A percentile compares a stretch with the other conserved stretches of the same genome.
These are phyloP conservation scores for Cirrhinus mrigala DNA, from an alignment of 2,797 vertebrate genomes.

Conservation along the genomic window DNA sequence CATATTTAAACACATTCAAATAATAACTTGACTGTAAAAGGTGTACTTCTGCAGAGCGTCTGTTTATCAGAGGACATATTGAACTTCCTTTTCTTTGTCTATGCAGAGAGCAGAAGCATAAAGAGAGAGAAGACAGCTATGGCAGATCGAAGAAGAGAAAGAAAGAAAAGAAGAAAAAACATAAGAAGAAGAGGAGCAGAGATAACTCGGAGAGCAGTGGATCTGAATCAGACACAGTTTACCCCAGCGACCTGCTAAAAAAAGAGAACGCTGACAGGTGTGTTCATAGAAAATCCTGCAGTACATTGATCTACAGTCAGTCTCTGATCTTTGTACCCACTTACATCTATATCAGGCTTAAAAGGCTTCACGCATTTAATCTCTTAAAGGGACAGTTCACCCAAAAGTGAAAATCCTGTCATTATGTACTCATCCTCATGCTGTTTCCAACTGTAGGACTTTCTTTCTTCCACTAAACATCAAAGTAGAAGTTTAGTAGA, in stretches of 20 bases:
- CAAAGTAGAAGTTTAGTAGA: not conserved
- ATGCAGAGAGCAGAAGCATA: slow-evolving; percentile 68
- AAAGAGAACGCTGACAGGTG: slow-evolving; percentile 69
- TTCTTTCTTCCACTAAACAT: not conserved
- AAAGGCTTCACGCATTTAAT: slow-evolving; percentile 7
- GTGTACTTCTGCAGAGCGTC: not conserved
- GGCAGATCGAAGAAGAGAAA: slow-evolving; percentile 78
- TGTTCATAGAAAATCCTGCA: slow-evolving; percentile 3
- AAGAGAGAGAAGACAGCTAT: slow-evolving; percentile 62
- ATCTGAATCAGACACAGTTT: slow-evolving; percentile 75
- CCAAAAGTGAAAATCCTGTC: not conserved
- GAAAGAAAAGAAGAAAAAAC: slow-evolving; percentile 85
- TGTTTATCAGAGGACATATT: not conserved
- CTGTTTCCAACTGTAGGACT: not conserved
- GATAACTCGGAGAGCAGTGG: slow-evolving; percentile 72
- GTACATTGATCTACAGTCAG: not conserved
- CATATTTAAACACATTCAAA: not conserved
- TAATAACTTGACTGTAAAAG: slow-evolving; percentile 72
- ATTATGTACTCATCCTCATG: not conserved
- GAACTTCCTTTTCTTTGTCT: slow-evolving; percentile 65
- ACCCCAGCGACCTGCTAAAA: slow-evolving; percentile 75
- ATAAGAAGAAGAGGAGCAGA: slow-evolving; percentile 79
- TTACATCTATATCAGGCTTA: not conserved
- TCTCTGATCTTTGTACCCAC: not conserved
- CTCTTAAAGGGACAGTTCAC: not conserved